Base-by-base conservation (phyloP, 64 coral and sea anemone genomes). In the Stylophora pistillata region DNA sequence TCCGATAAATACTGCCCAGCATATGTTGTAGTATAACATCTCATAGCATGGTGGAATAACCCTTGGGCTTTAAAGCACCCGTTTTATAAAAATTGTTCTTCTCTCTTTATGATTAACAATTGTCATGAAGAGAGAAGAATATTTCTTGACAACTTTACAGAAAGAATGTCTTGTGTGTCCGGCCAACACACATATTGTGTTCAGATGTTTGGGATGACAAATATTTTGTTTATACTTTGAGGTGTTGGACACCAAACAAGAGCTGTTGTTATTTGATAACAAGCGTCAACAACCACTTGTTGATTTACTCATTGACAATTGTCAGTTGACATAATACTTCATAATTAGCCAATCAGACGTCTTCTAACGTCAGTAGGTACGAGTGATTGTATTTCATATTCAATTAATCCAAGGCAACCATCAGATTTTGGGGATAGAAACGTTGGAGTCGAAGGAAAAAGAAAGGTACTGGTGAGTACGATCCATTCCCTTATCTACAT, bases 251-350 rank as follows among this genome's bases (percentile, higher is more conserved):
- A 78, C 75, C 75, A 78, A 78, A 78, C 75, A 57, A 55, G 25
- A 27, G 26, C 20, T 78, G 75, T 78, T 56, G 23, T 78, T 52
- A 55, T 56, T 47, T 4, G 34, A 26, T 2, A 27, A 21, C 20
- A 56, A 25, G 75, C 23, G 75, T 78, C 53, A 27, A 25, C 14
- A 15, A 56, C 26, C 53, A 14, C 75, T 57, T 56, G 75, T 78
- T 10, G 27, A 56, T 56, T 78, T 23, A 25, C 75, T 21, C 75
- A 13, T 78, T 78, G 21, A 57, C 28, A 53, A 78, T 56, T 78
- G 55, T 78, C 75, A 56, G 75, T 78, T 78, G 75, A 78, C 75
- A 56, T 78, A 57, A 78, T 78, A 56, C 75, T 78, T 56, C 11
- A 53, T 78, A 78, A 78, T 78, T 3, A 27, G 15, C 75, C 75